phyloP scores from a whole-genome alignment of 2,888 invertebrate genomes.

The Heliconius cydno region DNA sequence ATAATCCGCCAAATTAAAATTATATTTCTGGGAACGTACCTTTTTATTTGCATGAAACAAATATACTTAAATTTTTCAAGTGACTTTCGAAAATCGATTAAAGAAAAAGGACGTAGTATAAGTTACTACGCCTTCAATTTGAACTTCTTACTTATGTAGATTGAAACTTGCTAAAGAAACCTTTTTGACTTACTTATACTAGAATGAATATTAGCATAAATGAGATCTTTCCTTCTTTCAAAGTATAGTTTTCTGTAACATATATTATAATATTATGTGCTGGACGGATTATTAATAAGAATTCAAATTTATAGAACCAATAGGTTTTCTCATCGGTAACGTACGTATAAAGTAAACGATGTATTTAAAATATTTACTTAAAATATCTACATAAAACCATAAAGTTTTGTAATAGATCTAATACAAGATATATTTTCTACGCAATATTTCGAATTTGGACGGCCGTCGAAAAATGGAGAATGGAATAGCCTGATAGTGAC shows the following conservation, averaged over 20 bases:
- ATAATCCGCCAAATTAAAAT: not conserved
- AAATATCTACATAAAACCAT: no score
- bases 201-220: not conserved
- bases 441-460: not conserved
- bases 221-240: not conserved
- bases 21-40: not conserved
- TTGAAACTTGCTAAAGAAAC: not conserved
- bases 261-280: not conserved
- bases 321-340: no score
- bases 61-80: not conserved
- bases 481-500: not conserved
- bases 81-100: not conserved
- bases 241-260: not conserved
- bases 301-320: no score
- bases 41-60: not conserved
- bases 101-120: not conserved
- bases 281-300: no score
- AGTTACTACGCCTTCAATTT: not conserved
- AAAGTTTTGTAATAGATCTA: no score
- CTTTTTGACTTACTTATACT: slow-evolving; percentile 12
- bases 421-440: no score
- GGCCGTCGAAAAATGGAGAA: not conserved
- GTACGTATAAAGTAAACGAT: no score
- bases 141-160: slow-evolving; percentile 15
- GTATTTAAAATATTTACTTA: no score